Conservation (phyloP, 2,888 invertebrate species). For the Syrphus vitripennis region DNA sequence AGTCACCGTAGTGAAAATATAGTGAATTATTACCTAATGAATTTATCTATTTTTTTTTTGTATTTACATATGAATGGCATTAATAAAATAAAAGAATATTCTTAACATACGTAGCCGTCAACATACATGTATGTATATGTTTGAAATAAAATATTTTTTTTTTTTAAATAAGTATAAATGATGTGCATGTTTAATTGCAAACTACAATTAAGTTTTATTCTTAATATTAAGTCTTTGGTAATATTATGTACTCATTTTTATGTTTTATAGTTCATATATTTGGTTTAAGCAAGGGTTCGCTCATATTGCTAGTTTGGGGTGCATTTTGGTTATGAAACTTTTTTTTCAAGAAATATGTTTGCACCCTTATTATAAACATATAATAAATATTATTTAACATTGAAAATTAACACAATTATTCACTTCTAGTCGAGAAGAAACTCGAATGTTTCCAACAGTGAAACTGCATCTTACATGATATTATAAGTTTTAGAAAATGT, state of each 20-base stretch:
- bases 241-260: slow-evolving; percentile 49
- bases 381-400: neutral
- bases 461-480: neutral
- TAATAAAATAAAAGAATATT: slow-evolving; percentile 46
- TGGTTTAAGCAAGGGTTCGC: slow-evolving; percentile 7
- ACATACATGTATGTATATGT: too few species aligned
- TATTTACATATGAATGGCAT: slow-evolving; percentile 66
- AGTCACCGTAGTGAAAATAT: slow-evolving; percentile 57
- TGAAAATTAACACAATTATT: neutral
- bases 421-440: neutral
- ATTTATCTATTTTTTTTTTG: slow-evolving; percentile 59
- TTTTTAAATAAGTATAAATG: slow-evolving; percentile 28
- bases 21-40: slow-evolving; percentile 65
- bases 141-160: slow-evolving; percentile 38
- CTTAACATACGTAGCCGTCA: neutral
- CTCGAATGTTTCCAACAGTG: neutral
- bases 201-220: slow-evolving; percentile 14
- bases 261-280: slow-evolving; percentile 33
- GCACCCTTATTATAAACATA: neutral
- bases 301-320: slow-evolving; percentile 1
- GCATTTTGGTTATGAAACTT: neutral
- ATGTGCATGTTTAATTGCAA: slow-evolving; percentile 25
- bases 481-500: neutral
- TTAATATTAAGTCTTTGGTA: slow-evolving; percentile 69
- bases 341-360: neutral